Evolutionary conservation across 2,797 vertebrate genomes (phyloP).

Genomic region (Falco biarmicus): DNA sequence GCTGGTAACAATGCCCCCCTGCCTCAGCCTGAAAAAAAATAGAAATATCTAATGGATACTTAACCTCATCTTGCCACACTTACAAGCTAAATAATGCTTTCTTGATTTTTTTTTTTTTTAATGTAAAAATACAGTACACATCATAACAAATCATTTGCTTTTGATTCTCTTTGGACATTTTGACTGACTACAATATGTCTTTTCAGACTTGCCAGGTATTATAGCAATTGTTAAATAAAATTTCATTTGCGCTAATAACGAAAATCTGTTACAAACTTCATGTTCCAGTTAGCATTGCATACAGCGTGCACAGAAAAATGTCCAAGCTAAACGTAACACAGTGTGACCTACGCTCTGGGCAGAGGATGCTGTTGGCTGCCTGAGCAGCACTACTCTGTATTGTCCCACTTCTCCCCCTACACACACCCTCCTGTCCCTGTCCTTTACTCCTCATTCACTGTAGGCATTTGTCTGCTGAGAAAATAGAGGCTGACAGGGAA

Average conservation of each 20-base stretch:
- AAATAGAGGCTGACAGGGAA: conserved; percentile 79
- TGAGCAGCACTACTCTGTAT: background rate
- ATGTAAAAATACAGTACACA: background rate
- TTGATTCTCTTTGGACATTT: background rate
- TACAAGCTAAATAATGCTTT: background rate
- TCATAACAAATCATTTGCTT: background rate
- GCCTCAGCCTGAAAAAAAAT: accelerated
- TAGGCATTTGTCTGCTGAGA: conserved; percentile 74
- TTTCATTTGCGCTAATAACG: background rate
- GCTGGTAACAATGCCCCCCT: accelerated
- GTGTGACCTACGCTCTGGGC: background rate
- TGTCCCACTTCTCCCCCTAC: background rate
- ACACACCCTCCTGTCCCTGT: conserved; percentile 4
- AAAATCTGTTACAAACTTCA: background rate
- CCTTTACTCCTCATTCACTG: conserved; percentile 65
- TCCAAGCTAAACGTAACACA: background rate
- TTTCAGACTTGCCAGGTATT: background rate
- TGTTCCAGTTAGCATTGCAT: background rate
- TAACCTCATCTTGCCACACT: background rate
- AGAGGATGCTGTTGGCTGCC: conserved; percentile 2
- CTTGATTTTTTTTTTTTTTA: background rate
- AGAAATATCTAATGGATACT: background rate
- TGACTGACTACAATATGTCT: background rate
- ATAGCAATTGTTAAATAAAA: background rate
- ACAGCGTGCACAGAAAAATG: background rate